phyloP scores from a whole-genome alignment of 2,888 invertebrate genomes.

The Ectemnius lituratus region DNA sequence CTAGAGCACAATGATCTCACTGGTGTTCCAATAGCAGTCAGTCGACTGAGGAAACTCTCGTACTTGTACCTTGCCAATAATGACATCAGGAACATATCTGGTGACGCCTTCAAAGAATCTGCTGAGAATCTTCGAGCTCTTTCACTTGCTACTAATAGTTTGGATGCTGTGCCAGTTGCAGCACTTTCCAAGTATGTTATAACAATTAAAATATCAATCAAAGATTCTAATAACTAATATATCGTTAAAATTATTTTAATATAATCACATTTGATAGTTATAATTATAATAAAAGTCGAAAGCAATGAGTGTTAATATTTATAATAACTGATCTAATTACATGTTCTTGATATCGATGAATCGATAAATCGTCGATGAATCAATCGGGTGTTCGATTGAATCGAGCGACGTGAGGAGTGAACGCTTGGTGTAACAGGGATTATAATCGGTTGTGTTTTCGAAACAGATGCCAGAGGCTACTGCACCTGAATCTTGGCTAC shows the following conservation, averaged over 20 bases:
- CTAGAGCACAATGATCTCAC: conserved; percentile 88
- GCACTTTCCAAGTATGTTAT: conserved; percentile 80
- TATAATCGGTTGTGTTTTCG: conserved; percentile 13
- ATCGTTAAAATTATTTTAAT: too few relatives aligned
- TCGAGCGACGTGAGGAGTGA: not conserved
- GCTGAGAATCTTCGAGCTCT: conserved; percentile 85
- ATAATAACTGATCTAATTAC: too few relatives aligned
- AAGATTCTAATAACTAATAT: too few relatives aligned
- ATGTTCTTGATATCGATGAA: too few relatives aligned
- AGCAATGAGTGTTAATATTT: too few relatives aligned
- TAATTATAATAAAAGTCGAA: too few relatives aligned
- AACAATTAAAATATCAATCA: not conserved
- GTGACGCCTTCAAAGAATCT: conserved; percentile 82
- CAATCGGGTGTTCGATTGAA: too few relatives aligned
- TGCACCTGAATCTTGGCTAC: conserved; percentile 94
- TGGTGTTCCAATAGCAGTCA: conserved; percentile 85
- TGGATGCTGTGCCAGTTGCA: conserved; percentile 85
- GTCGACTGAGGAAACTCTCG: conserved; percentile 84
- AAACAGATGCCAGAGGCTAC: conserved; percentile 83
- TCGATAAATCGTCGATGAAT: too few relatives aligned
- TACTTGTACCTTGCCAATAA: conserved; percentile 92
- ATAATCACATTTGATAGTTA: too few relatives aligned
- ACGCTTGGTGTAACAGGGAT: conserved; percentile 18
- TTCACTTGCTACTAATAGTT: conserved; percentile 89
- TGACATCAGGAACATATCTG: conserved; percentile 82